Percentiles rank a stretch among this genome's conserved stretches.
Evolutionary conservation across 2,113 vertebrate genomes (phyloP).

Genomic region (Paralichthys olivaceus): DNA sequence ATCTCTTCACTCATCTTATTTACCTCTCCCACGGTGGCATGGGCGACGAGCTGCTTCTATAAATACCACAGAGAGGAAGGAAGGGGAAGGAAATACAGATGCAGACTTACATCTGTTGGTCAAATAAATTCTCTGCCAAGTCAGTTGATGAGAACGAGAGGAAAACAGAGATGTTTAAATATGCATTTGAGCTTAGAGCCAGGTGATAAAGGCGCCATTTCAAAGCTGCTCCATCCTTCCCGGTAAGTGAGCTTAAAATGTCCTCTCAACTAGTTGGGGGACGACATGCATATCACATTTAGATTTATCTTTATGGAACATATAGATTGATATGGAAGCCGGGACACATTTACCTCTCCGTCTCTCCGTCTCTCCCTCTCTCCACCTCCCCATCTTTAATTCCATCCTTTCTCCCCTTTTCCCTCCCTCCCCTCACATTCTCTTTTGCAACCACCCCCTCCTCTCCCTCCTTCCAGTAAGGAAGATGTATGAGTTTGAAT

Average conservation of each 20-base stretch:
- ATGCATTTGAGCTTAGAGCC: slow-evolving; percentile 40
- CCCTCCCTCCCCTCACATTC: slow-evolving; percentile 32
- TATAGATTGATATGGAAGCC: slow-evolving; percentile 73
- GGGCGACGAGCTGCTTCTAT: slow-evolving; percentile 85
- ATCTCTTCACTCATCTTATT: slow-evolving; percentile 97
- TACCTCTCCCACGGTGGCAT: slow-evolving; percentile 89
- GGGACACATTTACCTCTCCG: slow-evolving; percentile 54
- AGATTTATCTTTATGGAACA: slow-evolving; percentile 64
- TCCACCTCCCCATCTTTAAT: slow-evolving; percentile 63
- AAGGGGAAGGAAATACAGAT: slow-evolving; percentile 80
- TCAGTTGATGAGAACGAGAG: slow-evolving; percentile 68
- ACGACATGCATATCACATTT: slow-evolving; percentile 59
- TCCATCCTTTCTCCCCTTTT: slow-evolving; percentile 46
- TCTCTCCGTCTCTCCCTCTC: slow-evolving; percentile 39
- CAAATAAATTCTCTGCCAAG: slow-evolving; percentile 89
- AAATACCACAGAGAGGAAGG: slow-evolving; percentile 86
- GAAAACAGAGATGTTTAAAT: slow-evolving; percentile 41
- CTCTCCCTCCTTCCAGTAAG: slow-evolving; percentile 69
- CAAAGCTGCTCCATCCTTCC: slow-evolving; percentile 42
- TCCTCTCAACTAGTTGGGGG: slow-evolving; percentile 37
- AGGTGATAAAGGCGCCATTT: slow-evolving; percentile 68
- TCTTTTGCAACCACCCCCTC: slow-evolving; percentile 15
- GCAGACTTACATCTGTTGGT: slow-evolving; percentile 88
- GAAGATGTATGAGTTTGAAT: slow-evolving; percentile 82
- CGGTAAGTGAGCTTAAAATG: slow-evolving; percentile 60